Percentiles rank a stretch among this genome's conserved stretches.
These are phyloP conservation scores for Protophormia terraenovae DNA, from an alignment of 2,888 invertebrate species.

Conservation along the genomic window DNA sequence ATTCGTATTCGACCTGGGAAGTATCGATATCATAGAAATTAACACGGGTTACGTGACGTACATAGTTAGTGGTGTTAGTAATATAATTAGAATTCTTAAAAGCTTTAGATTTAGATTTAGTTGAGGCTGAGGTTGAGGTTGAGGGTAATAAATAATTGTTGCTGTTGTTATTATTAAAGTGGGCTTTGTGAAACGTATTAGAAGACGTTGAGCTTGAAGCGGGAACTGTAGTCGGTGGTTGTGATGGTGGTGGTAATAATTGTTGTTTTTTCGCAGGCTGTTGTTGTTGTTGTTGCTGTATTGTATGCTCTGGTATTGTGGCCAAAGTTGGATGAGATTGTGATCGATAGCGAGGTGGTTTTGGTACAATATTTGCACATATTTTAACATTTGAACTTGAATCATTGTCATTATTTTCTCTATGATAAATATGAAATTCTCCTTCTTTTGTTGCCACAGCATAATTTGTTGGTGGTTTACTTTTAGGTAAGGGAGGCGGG, in stretches of 20 bases:
- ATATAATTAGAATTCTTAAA: conserved; percentile 69
- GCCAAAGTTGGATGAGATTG: conserved; percentile 60
- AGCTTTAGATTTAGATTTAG: conserved; percentile 46
- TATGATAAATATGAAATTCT: background rate
- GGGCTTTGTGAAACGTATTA: conserved; percentile 37
- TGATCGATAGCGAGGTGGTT: conserved; percentile 76
- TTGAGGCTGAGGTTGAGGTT: conserved; percentile 30
- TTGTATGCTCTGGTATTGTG: conserved; percentile 66
- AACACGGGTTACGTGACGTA: conserved; percentile 82
- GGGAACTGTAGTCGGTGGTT: conserved; percentile 42
- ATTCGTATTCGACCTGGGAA: conserved; percentile 82
- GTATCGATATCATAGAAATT: conserved; percentile 82
- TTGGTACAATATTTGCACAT: conserved; percentile 76
- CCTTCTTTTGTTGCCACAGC: conserved; percentile 52
- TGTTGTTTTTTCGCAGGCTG: conserved; percentile 25
- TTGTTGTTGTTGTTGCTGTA: conserved; percentile 57
- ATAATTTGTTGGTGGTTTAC: conserved; percentile 71
- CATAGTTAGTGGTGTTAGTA: conserved; percentile 77
- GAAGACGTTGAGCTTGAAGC: conserved; percentile 3
- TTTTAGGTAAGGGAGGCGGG: conserved; percentile 72
- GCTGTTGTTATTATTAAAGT: conserved; percentile 27
- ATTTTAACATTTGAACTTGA: conserved; percentile 29
- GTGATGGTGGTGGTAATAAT: conserved; percentile 44
- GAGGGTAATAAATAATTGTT: conserved; percentile 42
- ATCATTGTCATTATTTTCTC: background rate